Base-by-base conservation (phyloP, 2,888 invertebrate genomes). In the Emmelina monodactyla region DNA sequence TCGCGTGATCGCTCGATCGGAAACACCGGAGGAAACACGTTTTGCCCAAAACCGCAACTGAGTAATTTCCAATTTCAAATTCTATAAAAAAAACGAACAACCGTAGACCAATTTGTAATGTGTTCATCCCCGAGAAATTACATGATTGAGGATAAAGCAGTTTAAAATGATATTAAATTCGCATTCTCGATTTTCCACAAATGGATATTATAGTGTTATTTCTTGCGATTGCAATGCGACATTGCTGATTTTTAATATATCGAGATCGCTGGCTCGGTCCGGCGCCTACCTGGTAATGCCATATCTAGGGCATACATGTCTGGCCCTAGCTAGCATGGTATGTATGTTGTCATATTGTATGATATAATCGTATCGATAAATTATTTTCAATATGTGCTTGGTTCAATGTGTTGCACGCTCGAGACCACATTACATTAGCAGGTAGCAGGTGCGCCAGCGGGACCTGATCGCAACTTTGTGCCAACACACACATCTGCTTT, bases 1-100 rank as follows among this genome's bases (percentile, higher is more conserved):
- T 75, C 68, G 76, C 75, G 76, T 75, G 78, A 70, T 64, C 64
- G 52, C 48, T 52, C 51, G 29, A 59, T 67, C 66, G 70, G 76
- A 78, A 78, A 64, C 68, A 61, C 63, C 63, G 50, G 65, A 63
- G 75, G 78, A 78, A 71, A 71, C 73, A 72, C 75, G 76, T 75
- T 19, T 71, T 73, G 62, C 55, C 62, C 62, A 55, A 67, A 72
- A 79, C 78, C 76, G 62, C 79, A 78, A 64, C 55, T 52, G 62
- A 66, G 65, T 65, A 67, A 71, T 73, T 69, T 69, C 63, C 69
- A 76, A 75, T 78, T 75, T 75, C 61, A 63, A 71, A 68, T 66
- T 29, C 13, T 25, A 9, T 9, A 29, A 69, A 71, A 71, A 65
- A 68, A 72, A 68, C 61, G 60, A 29, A 29, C 14, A 4, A 58